phyloP scores from a whole-genome alignment of 2,113 vertebrate genomes.

The Alethe diademata region DNA sequence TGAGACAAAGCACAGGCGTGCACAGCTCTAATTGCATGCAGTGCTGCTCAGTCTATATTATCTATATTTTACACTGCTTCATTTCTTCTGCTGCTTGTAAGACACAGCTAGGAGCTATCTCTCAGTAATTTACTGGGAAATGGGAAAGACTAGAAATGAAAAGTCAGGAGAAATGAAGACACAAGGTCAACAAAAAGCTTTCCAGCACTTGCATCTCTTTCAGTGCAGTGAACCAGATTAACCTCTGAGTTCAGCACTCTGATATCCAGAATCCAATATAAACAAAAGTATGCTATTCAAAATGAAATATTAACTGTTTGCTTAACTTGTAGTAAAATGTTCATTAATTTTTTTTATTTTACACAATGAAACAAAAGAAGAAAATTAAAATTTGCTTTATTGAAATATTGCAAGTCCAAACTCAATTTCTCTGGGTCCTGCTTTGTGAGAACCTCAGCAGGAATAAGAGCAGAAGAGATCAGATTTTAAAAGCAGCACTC shows the following conservation, averaged over 20 bases:
- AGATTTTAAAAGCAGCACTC: not conserved
- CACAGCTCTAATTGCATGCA: not conserved
- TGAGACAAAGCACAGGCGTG: fast-evolving
- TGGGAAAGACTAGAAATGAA: not conserved
- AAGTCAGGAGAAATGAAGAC: slow-evolving; percentile 12
- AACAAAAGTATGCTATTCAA: not conserved
- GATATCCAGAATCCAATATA: not conserved
- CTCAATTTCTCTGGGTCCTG: not conserved
- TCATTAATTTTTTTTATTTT: not conserved
- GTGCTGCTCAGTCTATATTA: not conserved
- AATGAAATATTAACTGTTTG: not conserved
- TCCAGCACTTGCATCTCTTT: not conserved
- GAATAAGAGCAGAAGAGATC: not conserved
- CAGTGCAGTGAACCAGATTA: not conserved
- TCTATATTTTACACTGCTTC: not conserved
- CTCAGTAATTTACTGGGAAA: slow-evolving; percentile 6
- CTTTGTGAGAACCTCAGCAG: not conserved
- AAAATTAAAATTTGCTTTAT: not conserved
- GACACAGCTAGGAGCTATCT: not conserved
- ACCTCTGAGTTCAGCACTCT: not conserved
- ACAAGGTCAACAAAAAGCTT: not conserved
- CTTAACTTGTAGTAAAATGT: not conserved
- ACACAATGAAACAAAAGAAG: not conserved
- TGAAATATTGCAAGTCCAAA: not conserved
- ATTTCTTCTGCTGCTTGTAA: not conserved